Evolutionary conservation across 2,888 invertebrate species (phyloP), one percentile per base, ranked within the genome.

Genomic region (Catonia carolina): DNA sequence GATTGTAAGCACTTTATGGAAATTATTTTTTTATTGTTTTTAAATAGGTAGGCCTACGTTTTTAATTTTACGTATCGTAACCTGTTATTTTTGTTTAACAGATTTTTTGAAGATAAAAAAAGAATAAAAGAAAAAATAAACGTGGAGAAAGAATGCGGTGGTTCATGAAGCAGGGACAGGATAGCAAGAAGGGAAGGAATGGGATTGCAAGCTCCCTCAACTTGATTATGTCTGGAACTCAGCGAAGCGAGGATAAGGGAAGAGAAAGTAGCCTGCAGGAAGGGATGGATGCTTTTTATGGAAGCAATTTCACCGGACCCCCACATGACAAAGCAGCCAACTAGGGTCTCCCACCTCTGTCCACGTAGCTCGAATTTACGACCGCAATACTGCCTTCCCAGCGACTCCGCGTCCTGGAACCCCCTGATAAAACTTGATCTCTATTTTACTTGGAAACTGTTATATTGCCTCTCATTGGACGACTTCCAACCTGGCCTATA

Each of bases 291-390:
- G 45, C 45, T 45, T 45, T 45, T 45, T 45, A 45, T 45, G 45
- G 45, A 45, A 45, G 45, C 45, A 45, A 45, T 45, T 45, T 45
- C 22, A 22, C 45, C 45, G 23, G 45, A 45, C 45, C 45, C 45
- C 45, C 45, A 27, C 45, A 45, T 45, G 45, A 45, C 27, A 45
- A 45, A 45, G 27, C 45, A 27, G 22, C 45, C 45, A 45, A 14
- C 45, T 18, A 22, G 23, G 10, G n/a, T 18, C 45, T 27, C n/a
- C 6, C 22, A 7, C 22, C 7, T 27, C 45, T 45, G 45, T 45
- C 45, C 58, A 58, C 58, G 58, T 58, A 48, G 17, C 27, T 36
- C 58, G 58, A 51, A 58, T 58, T 58, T 58, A 58, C 58, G 53
- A 54, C 58, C 58, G 50, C 58, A 58, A 58, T 58, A 33, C 17